Conservation (phyloP, 1,140 invertebrate genomes). For the Drosophila sulfurigaster region DNA sequence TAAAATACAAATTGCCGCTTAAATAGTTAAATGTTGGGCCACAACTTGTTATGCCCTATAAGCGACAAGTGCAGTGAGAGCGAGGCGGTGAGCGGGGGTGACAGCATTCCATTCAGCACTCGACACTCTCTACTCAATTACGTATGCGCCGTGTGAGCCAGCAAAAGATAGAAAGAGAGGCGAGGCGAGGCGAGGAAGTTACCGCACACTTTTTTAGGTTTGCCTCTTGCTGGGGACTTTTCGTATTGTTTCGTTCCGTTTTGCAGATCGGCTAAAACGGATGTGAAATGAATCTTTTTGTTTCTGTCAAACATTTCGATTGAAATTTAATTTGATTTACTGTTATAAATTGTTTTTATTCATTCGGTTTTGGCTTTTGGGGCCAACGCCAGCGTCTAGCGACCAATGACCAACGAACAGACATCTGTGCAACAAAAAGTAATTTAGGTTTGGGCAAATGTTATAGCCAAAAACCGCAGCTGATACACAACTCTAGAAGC, state of each 20-base stretch:
- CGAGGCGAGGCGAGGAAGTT: neutral
- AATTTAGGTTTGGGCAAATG: constrained; percentile 70
- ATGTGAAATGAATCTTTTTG: constrained; percentile 37
- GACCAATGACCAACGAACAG: constrained; percentile 24
- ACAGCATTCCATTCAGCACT: no score
- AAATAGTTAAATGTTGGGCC: constrained; percentile 71
- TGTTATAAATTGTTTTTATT: constrained; percentile 78
- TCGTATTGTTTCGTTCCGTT: constrained; percentile 1
- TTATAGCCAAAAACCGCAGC: constrained; percentile 61
- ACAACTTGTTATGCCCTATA: constrained; percentile 22
- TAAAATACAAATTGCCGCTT: constrained; percentile 83
- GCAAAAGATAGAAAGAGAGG: neutral
- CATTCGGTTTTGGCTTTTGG: constrained; percentile 43
- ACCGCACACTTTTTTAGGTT: neutral
- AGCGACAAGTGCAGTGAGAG: neutral
- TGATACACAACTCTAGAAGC: constrained; percentile 25
- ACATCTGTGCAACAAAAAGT: constrained; percentile 71
- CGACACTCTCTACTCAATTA: constrained; percentile 8
- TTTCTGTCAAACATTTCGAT: constrained; percentile 73
- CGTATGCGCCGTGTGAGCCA: constrained; percentile 29
- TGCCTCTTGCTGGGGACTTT: neutral
- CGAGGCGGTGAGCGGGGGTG: neutral
- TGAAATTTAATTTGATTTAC: constrained; percentile 83
- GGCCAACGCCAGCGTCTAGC: neutral
- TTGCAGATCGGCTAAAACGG: constrained; percentile 20